Evolutionary conservation across 2,888 invertebrate species (phyloP), one percentile per base, ranked within the genome.

Genomic region (Pandemis cinnamomeana): DNA sequence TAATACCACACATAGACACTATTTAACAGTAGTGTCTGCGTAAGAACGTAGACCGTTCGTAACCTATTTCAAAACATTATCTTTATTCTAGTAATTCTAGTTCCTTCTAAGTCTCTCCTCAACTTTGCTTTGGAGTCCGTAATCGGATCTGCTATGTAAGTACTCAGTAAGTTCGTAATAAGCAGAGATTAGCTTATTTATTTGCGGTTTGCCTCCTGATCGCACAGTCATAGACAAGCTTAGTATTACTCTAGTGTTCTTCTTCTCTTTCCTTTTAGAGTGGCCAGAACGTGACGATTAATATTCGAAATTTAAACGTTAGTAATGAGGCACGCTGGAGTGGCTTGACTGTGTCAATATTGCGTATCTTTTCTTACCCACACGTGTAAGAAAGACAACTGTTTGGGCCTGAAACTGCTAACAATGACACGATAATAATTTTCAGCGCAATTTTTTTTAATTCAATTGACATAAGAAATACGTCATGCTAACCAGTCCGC

Each of bases 191-290:
- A 71, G 69, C 73, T 68, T 73, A 73, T 71, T 74, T 71, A 74
- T 74, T 74, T 46, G 74, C 71, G 67, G 71, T 74, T 70, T 55
- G 55, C 48, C 64, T 51, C 61, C 41, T 58, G 61, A 76, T 67
- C 75, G 68, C 68, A 61, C 64, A 71, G 71, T 68, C 68, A 69
- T 75, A 76, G 77, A 75, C 68, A 71, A 61, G 36, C 64, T 53
- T 53, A 67, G 62, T 74, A 77, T 77, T 75, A 76, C 64, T 75
- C 51, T 63, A 51, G 75, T 82, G 84, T 86, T 88, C 85, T 86
- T 85, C 87, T 88, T 82, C 86, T 89, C 87, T 89, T 84, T 75
- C 75, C 71, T 71, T 82, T 77, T 86, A 89, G 87, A 90, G 89
- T 82, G 81, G 87, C 75, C 82, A 81, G 87, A 89, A 89, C 86